Evolutionary conservation across 2,113 vertebrate genomes (phyloP).

Genomic region (Tyrannus savana): DNA sequence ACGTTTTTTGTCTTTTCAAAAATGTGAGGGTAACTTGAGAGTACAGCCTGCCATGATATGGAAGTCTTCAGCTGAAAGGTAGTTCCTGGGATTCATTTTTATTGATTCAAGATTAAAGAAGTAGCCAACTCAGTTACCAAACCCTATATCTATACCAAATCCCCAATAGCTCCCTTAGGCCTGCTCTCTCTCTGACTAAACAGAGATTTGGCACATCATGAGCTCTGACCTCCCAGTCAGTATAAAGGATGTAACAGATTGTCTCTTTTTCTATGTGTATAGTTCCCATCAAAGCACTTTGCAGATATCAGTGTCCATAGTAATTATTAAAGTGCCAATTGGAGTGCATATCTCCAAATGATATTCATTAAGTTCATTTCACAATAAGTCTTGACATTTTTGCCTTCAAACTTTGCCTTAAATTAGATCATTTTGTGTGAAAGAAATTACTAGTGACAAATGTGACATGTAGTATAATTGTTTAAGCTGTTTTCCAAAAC

Average conservation of each 20-base stretch:
- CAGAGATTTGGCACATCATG: neutral
- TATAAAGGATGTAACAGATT: neutral
- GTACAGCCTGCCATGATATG: neutral
- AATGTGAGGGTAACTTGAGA: rapidly evolving
- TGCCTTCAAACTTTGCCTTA: neutral
- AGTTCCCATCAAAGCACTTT: neutral
- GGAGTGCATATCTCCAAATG: neutral
- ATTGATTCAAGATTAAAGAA: neutral
- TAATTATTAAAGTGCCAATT: neutral
- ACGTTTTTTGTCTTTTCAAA: neutral
- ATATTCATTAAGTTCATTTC: too few relatives aligned
- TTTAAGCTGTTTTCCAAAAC: conserved; percentile 7
- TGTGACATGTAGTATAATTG: neutral
- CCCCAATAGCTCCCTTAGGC: neutral
- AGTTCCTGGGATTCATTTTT: neutral
- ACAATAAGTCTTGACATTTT: neutral
- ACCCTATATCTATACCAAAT: neutral
- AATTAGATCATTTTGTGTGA: neutral
- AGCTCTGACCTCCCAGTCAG: neutral
- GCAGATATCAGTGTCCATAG: neutral
- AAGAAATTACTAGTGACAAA: conserved; percentile 16
- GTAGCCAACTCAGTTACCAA: neutral
- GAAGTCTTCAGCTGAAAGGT: neutral
- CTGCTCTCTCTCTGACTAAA: neutral
- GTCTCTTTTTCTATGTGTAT: neutral